Evolutionary conservation across 1,140 invertebrate species (phyloP), one percentile per base, ranked within the genome.

Genomic region (Hestina assimilis): DNA sequence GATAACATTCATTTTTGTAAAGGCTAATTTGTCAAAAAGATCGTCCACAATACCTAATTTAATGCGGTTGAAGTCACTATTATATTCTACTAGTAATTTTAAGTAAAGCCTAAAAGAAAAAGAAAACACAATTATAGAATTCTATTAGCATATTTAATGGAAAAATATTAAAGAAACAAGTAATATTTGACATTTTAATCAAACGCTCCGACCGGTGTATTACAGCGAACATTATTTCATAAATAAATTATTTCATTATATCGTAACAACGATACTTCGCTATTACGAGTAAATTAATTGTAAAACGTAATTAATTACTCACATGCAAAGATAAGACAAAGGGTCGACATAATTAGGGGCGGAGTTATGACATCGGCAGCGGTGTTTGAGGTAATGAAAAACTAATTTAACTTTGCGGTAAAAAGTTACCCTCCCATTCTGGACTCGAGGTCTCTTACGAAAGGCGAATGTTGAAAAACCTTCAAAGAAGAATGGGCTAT

Each of bases 291-390:
- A 66, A 85, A 77, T 83, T 83, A 78, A 79, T 82, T 79, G 69
- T 47, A 47, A 68, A 79, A 73, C 59, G 53, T 80, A 80, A 85
- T 83, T 83, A 82, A 85, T 85, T 79, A 74, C 71, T 76, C 64
- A 64, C 68, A 79, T 69, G 69, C 63, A 70, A 66, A 73, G 69
- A 75, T 78, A 73, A 82, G 71, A 82, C 75, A 81, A 78, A 78
- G 68, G 74, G 59, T 55, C 56, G 54, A 17, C 51, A 58, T 74
- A 77, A 77, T 77, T 72, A 75, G 69, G 69, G 61, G 48, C 47
- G 66, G 48, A 58, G 65, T 74, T 78, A 75, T 79, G 75, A 73
- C 69, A 67, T 65, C 52, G 60, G 62, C 56, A 45, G 54, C 56
- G 55, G 54, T 70, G 66, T 63, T 63, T 55, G 54, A 38, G 64